Conservation (phyloP, 2,113 vertebrate genomes). For the Triplophysa siluroides region DNA sequence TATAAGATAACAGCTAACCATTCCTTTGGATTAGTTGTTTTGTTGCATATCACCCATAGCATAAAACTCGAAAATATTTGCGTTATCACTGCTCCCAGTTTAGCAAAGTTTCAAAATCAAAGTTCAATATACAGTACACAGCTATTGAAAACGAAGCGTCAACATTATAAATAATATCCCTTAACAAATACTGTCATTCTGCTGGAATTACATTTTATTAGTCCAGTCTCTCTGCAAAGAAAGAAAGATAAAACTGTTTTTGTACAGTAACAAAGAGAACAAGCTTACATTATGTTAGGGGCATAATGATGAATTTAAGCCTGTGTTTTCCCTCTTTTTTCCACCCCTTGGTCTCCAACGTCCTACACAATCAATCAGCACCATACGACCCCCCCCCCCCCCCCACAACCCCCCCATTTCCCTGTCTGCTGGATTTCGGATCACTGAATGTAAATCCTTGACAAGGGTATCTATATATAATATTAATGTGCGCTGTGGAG, state of each 20-base stretch:
- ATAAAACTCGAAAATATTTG: too few species aligned
- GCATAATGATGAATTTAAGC: slow-evolving; percentile 85
- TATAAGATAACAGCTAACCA: too few species aligned
- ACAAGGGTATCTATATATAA: slow-evolving; percentile 99
- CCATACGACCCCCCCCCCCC: slow-evolving; percentile 62
- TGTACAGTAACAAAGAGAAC: slow-evolving; percentile 42
- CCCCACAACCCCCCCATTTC: slow-evolving; percentile 68
- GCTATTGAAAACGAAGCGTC: too few species aligned
- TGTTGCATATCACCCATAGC: too few species aligned
- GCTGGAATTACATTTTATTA: background rate
- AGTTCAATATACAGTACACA: too few species aligned
- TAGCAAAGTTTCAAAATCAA: too few species aligned
- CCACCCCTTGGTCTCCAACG: slow-evolving; percentile 79
- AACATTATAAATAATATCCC: too few species aligned
- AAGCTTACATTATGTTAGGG: slow-evolving; percentile 75
- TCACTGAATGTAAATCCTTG: slow-evolving; percentile 90
- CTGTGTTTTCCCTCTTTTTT: slow-evolving; percentile 77
- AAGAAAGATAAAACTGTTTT: slow-evolving; percentile 6
- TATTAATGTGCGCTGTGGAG: slow-evolving; percentile 90
- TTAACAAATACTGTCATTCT: background rate
- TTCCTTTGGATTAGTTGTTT: too few species aligned
- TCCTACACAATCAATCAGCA: slow-evolving; percentile 86
- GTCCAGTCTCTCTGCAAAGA: background rate
- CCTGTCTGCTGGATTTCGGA: slow-evolving; percentile 79
- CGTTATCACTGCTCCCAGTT: too few species aligned